Conservation (phyloP, 2,797 vertebrate genomes). For the Enteromius trimaculatus region DNA sequence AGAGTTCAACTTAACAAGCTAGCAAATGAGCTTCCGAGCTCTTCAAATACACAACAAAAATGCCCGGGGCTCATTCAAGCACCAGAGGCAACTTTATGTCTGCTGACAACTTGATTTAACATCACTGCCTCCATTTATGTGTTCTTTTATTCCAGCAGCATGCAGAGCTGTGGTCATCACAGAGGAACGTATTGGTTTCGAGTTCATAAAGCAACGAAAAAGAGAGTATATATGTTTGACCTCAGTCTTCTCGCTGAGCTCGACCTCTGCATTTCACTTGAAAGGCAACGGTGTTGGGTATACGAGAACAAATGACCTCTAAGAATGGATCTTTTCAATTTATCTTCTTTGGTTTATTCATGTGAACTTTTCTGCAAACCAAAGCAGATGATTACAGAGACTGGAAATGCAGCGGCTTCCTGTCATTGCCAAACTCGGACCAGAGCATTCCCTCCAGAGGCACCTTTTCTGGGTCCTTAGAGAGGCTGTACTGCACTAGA, state of each 20-base stretch:
- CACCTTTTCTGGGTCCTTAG: constrained; percentile 1
- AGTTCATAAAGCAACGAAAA: constrained; percentile 19
- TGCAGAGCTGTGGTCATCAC: constrained; percentile 28
- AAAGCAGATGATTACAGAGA: constrained; percentile 23
- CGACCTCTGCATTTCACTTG: not conserved
- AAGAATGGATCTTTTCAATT: not conserved
- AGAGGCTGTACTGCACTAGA: constrained; percentile 14
- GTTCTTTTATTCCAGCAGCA: constrained; percentile 10
- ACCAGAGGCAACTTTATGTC: constrained; percentile 49
- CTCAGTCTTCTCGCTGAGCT: not conserved
- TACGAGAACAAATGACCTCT: not conserved
- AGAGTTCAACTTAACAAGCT: constrained; percentile 24
- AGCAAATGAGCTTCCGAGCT: constrained; percentile 43
- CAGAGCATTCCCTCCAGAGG: constrained; percentile 17
- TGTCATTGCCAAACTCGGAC: constrained; percentile 3
- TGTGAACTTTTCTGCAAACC: constrained; percentile 2
- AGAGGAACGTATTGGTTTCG: not conserved
- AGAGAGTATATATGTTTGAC: not conserved
- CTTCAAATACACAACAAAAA: constrained; percentile 46
- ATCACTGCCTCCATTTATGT: constrained; percentile 22
- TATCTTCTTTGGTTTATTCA: constrained; percentile 17
- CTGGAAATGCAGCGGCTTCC: constrained; percentile 1
- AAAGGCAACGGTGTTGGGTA: not conserved
- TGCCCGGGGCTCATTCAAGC: constrained; percentile 20
- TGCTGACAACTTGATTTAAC: constrained; percentile 48